A percentile compares a stretch with the other conserved stretches of the same genome.
Conservation (phyloP, 2,113 vertebrate species). For the Dromaius novaehollandiae region DNA sequence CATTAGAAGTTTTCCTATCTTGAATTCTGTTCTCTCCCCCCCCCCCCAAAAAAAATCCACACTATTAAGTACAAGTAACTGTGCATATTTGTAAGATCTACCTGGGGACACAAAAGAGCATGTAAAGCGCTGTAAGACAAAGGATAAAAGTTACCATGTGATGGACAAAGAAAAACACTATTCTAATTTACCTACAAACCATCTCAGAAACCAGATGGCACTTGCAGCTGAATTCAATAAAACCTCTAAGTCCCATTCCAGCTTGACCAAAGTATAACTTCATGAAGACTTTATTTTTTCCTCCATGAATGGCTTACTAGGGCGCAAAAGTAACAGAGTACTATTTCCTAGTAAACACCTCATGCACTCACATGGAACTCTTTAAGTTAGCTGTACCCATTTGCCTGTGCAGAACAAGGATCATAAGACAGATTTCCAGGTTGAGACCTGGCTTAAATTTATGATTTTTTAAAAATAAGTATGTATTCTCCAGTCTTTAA, state of each 20-base stretch:
- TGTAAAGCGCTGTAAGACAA: neutral
- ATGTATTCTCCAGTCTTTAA: accelerated
- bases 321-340: neutral
- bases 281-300: neutral
- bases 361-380: accelerated
- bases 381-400: neutral
- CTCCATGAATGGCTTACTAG: accelerated
- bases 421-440: accelerated
- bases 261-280: too few species aligned
- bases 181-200: neutral
- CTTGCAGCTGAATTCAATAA: neutral
- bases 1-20: neutral
- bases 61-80: neutral
- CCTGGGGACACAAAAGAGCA: neutral
- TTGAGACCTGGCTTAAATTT: neutral
- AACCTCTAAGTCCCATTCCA: neutral
- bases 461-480: neutral
- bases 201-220: neutral
- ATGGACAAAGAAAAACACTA: neutral
- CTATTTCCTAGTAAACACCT: accelerated
- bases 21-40: neutral
- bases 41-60: neutral
- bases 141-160: neutral
- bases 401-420: neutral
- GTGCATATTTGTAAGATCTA: neutral